Evolutionary conservation across 2,797 vertebrate genomes (phyloP), one percentile per base, ranked within the genome.

Genomic region (Tokudaia tokunoshimensis): DNA sequence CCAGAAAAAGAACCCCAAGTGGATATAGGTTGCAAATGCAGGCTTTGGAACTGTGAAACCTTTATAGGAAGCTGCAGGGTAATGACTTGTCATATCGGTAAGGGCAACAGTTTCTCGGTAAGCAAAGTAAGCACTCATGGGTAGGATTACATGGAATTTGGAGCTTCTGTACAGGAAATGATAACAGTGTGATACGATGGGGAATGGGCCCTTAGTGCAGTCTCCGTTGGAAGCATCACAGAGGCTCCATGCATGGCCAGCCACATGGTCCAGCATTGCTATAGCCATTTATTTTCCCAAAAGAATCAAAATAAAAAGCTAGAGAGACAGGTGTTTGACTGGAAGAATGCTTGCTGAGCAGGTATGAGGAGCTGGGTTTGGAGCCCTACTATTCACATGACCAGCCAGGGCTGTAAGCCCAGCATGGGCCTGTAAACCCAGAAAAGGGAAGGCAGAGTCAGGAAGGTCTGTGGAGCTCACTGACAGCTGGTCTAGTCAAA

Each of bases 161-260:
- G 65, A 37, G 34, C 61, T 79, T 59, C 14, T 29, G 52, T 13
- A 24, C 1, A 52, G 59, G 67, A 74, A 72, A 19, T 22, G 41
- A 31, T 31, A 57, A n/a, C 19, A 87, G 65, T 17, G 0, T 41
- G 81, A 65, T 47, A 47, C 1, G 20, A n/a, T 19, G 31, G 44
- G 26, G n/a, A 78, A 44, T 20, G 4, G 19, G 41, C 5, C 15
- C 37, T 17, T 20, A 0, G 3, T 12, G 10, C 19, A 59, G 59
- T 4, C 9, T n/a, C 31, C 19, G 9, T 4, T 11, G 9, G 37
- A 26, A 50, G 20, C 19, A 57, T 20, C 22, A 34, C 0, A 3
- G 67, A 84, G 41, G 12, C 5, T 72, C 34, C 37, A n/a, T 0
- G 2, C 44, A 37, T 10, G 11, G 7, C 3, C 13, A 17, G 13